Evolutionary conservation across 2,797 vertebrate genomes (phyloP).

Genomic region (Ceryle rudis): DNA sequence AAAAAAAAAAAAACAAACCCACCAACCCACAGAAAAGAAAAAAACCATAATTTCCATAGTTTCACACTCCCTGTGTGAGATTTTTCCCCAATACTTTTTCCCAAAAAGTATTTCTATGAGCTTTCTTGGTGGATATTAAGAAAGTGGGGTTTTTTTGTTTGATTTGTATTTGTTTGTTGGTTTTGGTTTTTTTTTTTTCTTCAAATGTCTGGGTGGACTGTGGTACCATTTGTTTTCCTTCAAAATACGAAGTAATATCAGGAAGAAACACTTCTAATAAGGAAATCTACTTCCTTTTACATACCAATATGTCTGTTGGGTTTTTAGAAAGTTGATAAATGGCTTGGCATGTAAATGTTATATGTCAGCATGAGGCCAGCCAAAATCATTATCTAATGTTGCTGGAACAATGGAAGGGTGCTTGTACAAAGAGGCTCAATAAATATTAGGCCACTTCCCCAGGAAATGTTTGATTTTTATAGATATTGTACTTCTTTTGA

Average conservation of each 20-base stretch:
- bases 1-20: neutral
- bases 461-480: constrained; percentile 58
- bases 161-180: no score
- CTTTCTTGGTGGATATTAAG: neutral
- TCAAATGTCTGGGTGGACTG: constrained; percentile 2
- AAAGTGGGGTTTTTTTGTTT: no score
- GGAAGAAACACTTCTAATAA: constrained; percentile 76
- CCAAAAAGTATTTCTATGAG: neutral
- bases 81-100: neutral
- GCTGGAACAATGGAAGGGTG: constrained; percentile 39
- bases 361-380: constrained; percentile 67
- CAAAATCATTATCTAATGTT: constrained; percentile 48
- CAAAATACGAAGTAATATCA: constrained; percentile 58
- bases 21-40: no score
- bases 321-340: constrained; percentile 67
- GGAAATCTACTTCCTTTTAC: constrained; percentile 72
- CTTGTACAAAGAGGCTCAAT: constrained; percentile 39
- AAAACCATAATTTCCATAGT: fast-evolving
- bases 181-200: no score
- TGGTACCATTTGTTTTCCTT: constrained; percentile 46
- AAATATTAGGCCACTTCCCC: constrained; percentile 32
- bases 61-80: neutral
- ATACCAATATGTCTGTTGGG: constrained; percentile 60
- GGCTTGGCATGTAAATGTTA: constrained; percentile 51
- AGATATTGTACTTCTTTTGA: constrained; percentile 31